Conservation (phyloP, 1,140 invertebrate species). For the Drosophila serrata region DNA sequence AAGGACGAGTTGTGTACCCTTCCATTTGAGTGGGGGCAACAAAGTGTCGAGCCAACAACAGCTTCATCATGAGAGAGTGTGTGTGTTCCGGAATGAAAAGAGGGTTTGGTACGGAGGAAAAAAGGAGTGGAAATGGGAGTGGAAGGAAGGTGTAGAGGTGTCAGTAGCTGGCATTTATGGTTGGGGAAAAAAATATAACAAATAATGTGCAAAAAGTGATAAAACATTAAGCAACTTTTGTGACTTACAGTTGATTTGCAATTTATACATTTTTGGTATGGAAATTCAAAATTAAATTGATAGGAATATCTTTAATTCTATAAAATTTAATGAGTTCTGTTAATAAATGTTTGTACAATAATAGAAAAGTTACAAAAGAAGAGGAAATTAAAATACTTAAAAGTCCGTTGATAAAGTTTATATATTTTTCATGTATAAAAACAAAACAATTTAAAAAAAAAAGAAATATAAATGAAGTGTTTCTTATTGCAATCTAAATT, state of each 20-base stretch:
- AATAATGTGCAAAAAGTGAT: constrained; percentile 58
- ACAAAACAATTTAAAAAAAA: too few species aligned
- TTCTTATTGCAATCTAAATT: too few species aligned
- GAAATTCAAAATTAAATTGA: too few species aligned
- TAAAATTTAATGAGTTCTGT: too few species aligned
- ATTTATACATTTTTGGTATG: not conserved
- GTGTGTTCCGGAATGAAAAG: constrained; percentile 3
- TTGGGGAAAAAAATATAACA: constrained; percentile 57
- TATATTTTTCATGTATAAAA: too few species aligned
- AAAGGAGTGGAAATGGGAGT: not conserved
- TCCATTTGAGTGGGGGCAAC: constrained; percentile 27
- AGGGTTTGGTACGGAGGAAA: not conserved
- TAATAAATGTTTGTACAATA: too few species aligned
- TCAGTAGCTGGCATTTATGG: constrained; percentile 60
- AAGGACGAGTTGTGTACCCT: constrained; percentile 35
- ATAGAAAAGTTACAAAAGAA: too few species aligned
- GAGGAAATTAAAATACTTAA: not conserved
- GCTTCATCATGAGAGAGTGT: constrained; percentile 64
- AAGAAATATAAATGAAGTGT: too few species aligned
- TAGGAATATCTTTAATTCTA: too few species aligned
- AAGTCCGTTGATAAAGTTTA: too few species aligned
- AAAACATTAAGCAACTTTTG: constrained; percentile 9
- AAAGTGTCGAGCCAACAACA: constrained; percentile 73
- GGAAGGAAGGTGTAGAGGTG: constrained; percentile 6
- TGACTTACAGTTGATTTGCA: not conserved